Percentiles rank a stretch among this genome's conserved stretches.
Evolutionary conservation across 2,113 vertebrate genomes (phyloP).

Genomic region (Procavia capensis): DNA sequence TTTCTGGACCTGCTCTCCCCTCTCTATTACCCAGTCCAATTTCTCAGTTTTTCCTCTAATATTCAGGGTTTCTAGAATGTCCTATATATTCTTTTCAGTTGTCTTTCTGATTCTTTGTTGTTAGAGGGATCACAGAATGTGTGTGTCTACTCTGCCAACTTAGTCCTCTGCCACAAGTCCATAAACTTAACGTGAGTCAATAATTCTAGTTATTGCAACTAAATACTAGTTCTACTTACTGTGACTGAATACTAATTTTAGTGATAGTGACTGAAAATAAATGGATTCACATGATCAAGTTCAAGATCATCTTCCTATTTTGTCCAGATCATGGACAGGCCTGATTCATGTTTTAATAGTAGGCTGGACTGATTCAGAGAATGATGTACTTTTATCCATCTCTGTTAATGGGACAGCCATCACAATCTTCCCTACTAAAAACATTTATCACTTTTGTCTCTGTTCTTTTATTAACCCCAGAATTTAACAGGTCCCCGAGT

Average conservation of each 20-base stretch:
- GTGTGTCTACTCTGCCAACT: no score
- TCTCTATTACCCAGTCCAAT: no score
- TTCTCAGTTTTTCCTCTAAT: no score
- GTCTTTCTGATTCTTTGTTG: no score
- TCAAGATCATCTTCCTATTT: background rate
- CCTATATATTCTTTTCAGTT: no score
- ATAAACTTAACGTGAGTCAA: background rate
- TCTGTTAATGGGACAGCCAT: background rate
- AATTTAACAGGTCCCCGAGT: background rate
- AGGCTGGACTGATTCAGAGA: background rate
- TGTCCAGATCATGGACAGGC: background rate
- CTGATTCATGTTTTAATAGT: constrained; percentile 7
- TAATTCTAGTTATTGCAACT: background rate
- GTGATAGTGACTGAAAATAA: constrained; percentile 7
- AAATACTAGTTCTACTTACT: background rate
- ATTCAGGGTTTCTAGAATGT: no score
- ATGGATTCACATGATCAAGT: background rate
- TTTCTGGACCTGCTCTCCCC: no score
- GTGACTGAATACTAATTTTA: background rate
- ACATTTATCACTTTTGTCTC: background rate
- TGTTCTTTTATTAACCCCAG: background rate
- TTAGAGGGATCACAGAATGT: no score
- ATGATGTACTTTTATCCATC: background rate
- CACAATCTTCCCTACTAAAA: background rate
- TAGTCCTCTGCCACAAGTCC: no score